phyloP scores from a whole-genome alignment of 2,113 vertebrate species.

The Heterotilapia buettikoferi region DNA sequence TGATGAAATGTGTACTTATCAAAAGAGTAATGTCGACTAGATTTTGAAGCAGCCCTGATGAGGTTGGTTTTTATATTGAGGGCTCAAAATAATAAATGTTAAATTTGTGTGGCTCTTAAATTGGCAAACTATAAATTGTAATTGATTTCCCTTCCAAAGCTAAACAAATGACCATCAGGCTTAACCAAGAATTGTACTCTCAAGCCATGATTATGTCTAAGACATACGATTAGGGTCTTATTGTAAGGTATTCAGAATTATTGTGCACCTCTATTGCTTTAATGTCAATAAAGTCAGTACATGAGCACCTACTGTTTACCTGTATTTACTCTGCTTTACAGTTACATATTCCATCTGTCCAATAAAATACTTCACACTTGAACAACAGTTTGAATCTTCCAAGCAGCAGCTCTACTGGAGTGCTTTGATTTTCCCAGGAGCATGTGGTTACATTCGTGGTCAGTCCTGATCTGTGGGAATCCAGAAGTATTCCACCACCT shows the following conservation, averaged over 20 bases:
- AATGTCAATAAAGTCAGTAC: constrained; percentile 73
- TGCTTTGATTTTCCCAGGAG: neutral
- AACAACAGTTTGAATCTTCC: neutral
- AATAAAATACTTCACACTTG: neutral
- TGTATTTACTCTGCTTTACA: neutral
- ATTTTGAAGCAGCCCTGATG: neutral
- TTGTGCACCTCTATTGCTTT: constrained; percentile 68
- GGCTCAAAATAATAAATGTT: neutral
- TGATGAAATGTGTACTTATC: constrained; percentile 63
- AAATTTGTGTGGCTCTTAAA: neutral
- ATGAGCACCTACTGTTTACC: constrained; percentile 40
- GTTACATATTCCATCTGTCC: neutral
- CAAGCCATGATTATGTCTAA: constrained; percentile 13
- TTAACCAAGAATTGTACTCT: constrained; percentile 8
- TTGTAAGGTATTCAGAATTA: constrained; percentile 51
- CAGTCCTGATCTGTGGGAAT: constrained; percentile 60
- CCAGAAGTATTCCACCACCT: constrained; percentile 56
- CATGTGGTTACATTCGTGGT: neutral
- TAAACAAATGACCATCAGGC: neutral
- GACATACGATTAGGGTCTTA: constrained; percentile 42
- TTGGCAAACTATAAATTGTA: neutral
- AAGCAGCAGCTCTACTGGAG: neutral
- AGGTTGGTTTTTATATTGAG: neutral
- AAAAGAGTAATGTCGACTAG: constrained; percentile 46
- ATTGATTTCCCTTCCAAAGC: neutral